Evolutionary conservation across 2,888 invertebrate genomes (phyloP), one percentile per base, ranked within the genome.

Genomic region (Julus scanicus): DNA sequence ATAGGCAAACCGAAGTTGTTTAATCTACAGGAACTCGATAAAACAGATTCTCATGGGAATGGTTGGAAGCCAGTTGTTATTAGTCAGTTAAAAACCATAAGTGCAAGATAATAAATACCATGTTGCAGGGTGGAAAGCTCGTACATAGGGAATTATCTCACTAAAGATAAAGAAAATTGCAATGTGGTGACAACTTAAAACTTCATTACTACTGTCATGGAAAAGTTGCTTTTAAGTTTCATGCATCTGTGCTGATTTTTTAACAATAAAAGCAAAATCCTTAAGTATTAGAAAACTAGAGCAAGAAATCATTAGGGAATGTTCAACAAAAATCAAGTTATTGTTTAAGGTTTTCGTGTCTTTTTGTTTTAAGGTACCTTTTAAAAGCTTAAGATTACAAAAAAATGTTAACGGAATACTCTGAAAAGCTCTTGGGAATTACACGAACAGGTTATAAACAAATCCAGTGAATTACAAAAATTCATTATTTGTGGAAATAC

Each of bases 51-150:
- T 80, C 13, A 37, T 80, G 80, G 80, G 80, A 80, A 80, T 80
- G 80, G 80, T 80, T 80, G 80, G 80, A 80, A 80, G 80, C 80
- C 80, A 37, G 9, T 80, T 80, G 80, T 71, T 71, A 37, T 80
- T 80, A 37, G 13, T 63, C 9, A 20, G 63, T 37, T 80, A 37
- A 11, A 80, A 80, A 80, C 2, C 80, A 80, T 11, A 80, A 80
- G 37, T 80, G 15, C 37, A 37, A 80, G 80, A 80, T 37, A 80
- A 80, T 37, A 71, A 37, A 71, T 29, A 49, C n/a, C 44, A 44
- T 80, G 9, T 71, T 80, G 11, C 37, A 37, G 80, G 80, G 3
- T 63, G n/a, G n/a, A 63, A 17, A 63, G 63, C 37, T 80, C 13
- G 6, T 29, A 80, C 37, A 80, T 80, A 80, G 37, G 80, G 4